Conservation (phyloP, 2,888 invertebrate species). For the Pantelozetes paolii region DNA sequence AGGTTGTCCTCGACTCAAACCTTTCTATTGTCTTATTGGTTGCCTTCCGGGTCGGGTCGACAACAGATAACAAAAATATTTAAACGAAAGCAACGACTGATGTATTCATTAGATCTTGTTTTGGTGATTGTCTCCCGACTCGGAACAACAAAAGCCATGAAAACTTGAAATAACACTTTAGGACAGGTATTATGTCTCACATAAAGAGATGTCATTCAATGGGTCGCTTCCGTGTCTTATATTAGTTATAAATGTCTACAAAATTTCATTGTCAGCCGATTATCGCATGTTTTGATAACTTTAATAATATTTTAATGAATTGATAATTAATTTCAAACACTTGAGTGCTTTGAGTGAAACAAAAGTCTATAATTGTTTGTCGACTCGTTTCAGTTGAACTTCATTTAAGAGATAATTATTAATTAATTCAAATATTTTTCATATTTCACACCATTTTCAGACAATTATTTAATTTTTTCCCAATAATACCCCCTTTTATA, state of each 20-base stretch:
- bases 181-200: not conserved
- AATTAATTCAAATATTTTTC: not conserved
- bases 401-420: not conserved
- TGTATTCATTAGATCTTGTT: not conserved
- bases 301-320: not conserved
- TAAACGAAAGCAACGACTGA: slow-evolving; percentile 1
- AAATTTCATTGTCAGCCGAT: slow-evolving; percentile 8
- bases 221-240: not conserved
- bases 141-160: not conserved
- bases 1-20: slow-evolving; percentile 23
- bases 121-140: slow-evolving; percentile 16
- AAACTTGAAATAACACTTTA: slow-evolving; percentile 24
- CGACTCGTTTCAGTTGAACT: slow-evolving; percentile 3
- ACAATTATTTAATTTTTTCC: too few species aligned
- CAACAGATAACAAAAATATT: slow-evolving; percentile 5
- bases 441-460: not conserved
- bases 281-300: slow-evolving; percentile 9
- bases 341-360: slow-evolving; percentile 14
- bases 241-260: not conserved
- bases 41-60: slow-evolving; percentile 24
- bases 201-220: slow-evolving; percentile 1
- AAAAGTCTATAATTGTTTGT: not conserved
- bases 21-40: slow-evolving; percentile 12
- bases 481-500: too few species aligned
- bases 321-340: slow-evolving; percentile 25